Conservation (phyloP, 2,113 vertebrate species). For the Hippoglossus stenolepis region DNA sequence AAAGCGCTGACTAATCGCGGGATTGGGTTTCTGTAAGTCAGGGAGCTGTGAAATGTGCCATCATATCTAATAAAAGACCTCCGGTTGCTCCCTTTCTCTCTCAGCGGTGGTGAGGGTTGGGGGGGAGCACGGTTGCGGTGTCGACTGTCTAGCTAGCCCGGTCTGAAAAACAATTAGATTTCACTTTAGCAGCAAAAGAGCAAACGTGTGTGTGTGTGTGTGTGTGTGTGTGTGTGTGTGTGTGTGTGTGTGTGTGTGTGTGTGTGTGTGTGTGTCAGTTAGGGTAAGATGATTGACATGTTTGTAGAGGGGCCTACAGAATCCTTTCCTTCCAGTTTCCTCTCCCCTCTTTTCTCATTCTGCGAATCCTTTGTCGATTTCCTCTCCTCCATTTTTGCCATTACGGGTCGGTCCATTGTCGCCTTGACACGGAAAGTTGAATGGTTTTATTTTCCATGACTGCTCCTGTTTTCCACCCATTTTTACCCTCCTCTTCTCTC, state of each 20-base stretch:
- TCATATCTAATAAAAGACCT: constrained; percentile 86
- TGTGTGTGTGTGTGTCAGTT: constrained; percentile 45
- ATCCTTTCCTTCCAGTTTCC: constrained; percentile 68
- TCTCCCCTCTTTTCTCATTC: constrained; percentile 64
- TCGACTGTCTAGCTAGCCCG: constrained; percentile 57
- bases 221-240: neutral
- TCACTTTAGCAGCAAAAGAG: constrained; percentile 55
- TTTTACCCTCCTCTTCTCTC: constrained; percentile 57
- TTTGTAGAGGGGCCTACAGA: constrained; percentile 72
- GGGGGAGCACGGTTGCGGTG: constrained; percentile 35
- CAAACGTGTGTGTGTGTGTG: neutral
- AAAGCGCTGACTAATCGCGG: constrained; percentile 83
- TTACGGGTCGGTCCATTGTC: constrained; percentile 72
- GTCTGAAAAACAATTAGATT: constrained; percentile 77
- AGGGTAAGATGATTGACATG: constrained; percentile 68
- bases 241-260: constrained; percentile 38
- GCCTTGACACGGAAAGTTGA: constrained; percentile 50
- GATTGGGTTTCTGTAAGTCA: constrained; percentile 85
- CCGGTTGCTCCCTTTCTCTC: constrained; percentile 75
- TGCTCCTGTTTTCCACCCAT: constrained; percentile 66
- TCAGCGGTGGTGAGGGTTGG: constrained; percentile 58
- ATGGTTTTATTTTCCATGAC: constrained; percentile 68
- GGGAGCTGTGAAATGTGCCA: constrained; percentile 83
- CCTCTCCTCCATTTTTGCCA: constrained; percentile 65
- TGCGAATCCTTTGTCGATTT: constrained; percentile 67